Conservation (phyloP, 2,888 invertebrate species). For the Dicyrtomina minuta region DNA sequence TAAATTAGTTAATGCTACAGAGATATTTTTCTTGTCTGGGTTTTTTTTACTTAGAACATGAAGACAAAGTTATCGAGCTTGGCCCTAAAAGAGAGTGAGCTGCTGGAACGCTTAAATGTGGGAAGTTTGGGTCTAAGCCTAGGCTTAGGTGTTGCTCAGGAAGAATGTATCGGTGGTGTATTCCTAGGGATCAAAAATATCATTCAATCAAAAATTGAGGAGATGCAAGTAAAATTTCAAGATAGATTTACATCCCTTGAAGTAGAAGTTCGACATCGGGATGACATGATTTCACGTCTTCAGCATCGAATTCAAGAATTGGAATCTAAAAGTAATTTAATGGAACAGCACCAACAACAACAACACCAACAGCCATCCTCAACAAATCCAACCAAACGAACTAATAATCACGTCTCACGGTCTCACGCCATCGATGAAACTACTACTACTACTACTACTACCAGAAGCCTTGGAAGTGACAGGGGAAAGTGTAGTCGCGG, state of each 20-base stretch:
- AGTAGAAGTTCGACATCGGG: constrained; percentile 75
- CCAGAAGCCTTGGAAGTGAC: no score
- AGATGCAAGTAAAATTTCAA: constrained; percentile 58
- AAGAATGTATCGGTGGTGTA: constrained; percentile 79
- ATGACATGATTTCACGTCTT: constrained; percentile 76
- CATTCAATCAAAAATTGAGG: constrained; percentile 64
- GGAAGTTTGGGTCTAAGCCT: constrained; percentile 30
- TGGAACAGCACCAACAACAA: not conserved
- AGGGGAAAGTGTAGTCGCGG: not conserved
- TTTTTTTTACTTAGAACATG: constrained; percentile 36
- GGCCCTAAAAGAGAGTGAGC: constrained; percentile 22
- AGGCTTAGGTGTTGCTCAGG: constrained; percentile 59
- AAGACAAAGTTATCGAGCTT: constrained; percentile 26
- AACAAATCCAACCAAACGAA: not conserved
- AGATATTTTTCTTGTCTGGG: not conserved
- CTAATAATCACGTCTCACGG: not conserved
- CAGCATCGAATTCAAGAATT: constrained; percentile 71
- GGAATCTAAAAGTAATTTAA: constrained; percentile 57
- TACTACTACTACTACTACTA: no score
- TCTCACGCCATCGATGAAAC: not conserved
- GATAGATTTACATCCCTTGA: constrained; percentile 71
- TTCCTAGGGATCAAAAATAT: constrained; percentile 77
- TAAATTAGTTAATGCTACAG: no score
- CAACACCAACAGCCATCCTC: not conserved
- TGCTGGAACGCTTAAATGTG: constrained; percentile 12